Evolutionary conservation across 2,888 invertebrate genomes (phyloP), one percentile per base, ranked within the genome.

Genomic region (Drosophila borealis): DNA sequence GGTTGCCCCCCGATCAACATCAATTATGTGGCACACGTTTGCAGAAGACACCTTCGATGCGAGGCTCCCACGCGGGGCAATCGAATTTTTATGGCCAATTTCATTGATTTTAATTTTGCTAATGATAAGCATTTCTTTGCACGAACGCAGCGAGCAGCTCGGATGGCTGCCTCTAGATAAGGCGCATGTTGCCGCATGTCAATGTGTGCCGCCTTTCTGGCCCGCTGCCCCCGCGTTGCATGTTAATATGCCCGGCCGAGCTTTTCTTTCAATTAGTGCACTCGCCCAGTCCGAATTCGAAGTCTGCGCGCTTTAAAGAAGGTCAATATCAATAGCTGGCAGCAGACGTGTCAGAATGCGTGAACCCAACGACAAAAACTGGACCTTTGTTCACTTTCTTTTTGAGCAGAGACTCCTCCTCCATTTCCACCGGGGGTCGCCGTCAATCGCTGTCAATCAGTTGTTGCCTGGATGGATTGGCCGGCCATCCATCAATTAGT

Each of bases 271-370:
- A 70, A 72, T 87, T 80, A 76, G 68, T 65, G 59, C 70, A 74
- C 17, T 53, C 19, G 36, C n/a, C 21, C 33, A 50, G 53, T 6
- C 25, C 29, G 29, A 29, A 48, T 55, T 39, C 53, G 39, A 44
- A 45, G 61, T 48, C 46, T 37, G 42, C 49, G 33, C 48, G 49
- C 89, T 90, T 88, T 81, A 91, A 91, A 91, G 90, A 91, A 91
- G 91, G 91, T 91, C 91, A 91, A 91, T 91, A 91, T 91, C 91
- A 91, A 82, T 81, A 79, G 70, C 78, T 74, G 64, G 63, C 70
- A 64, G 45, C 49, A 70, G 70, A 88, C 89, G 90, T 89, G 89
- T 72, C 73, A 81, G 80, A 90, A 90, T 39, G 41, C 51, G 46
- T 33, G 42, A 44, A 44, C 21, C 44, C 54, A n/a, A n/a, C 6